Base-by-base conservation (phyloP, 2,888 invertebrate genomes). In the Deilephila porcellus region DNA sequence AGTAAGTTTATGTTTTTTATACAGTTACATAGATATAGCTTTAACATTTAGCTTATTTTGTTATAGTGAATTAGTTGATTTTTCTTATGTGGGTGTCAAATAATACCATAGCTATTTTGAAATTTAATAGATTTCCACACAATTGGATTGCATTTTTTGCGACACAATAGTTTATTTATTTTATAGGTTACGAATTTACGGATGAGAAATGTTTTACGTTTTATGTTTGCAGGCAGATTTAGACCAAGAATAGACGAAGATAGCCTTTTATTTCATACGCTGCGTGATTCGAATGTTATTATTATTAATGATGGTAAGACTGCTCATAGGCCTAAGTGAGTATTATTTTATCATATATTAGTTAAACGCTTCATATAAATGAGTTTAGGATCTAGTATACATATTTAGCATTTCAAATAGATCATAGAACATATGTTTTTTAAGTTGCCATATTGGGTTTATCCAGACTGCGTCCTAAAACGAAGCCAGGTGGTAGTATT, bases 201-300 rank as follows among this genome's bases (percentile, higher is more conserved):
- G 32, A 14, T 71, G 34, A 32, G 29, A 32, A 4, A 1, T 53
- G 32, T 71, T 75, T 86, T 75, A 92, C 93, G 76, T 90, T 86
- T 78, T 89, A 25, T 67, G 25, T 67, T 75, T 78, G 4, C 85
- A 93, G 93, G 87, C 81, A 82, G 87, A 72, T 83, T 86, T 73
- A 85, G 86, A 78, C 88, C 89, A 73, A 83, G 81, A 76, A 82
- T 93, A 82, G 93, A 95, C 80, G 95, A 96, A 80, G 97, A 97
- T 89, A 96, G 97, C 79, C 94, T 99, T 81, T 96, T 97, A 85
- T 99, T 99, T 93, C 98, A 99, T 95, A 96, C 97, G 74, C 97
- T 97, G 87, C 99, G 99, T 94, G 99, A 99, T 80, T 97, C 98
- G 79, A 98, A 98, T 94, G 98, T 98, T 80, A 97, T 98, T 87